Base-by-base conservation (phyloP, 2,888 invertebrate genomes). In the Pachycephus smyrnensis region DNA sequence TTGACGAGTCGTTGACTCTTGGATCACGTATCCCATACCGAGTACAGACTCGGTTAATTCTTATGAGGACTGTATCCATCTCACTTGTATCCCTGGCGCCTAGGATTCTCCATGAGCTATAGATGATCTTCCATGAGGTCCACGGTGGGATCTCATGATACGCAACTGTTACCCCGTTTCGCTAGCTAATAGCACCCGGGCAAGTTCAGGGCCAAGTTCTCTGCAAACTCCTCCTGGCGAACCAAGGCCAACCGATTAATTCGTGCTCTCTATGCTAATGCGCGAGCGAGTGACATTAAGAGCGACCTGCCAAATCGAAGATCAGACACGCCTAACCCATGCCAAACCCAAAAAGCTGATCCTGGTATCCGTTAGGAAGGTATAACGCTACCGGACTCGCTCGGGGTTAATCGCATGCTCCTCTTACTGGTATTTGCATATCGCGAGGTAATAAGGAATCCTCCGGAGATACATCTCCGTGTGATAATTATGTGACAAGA, bases 151-250 rank as follows among this genome's bases (percentile, higher is more conserved):
- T 55, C 55, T 55, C 9, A 23, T 2, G 55, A 55, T 9, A 15
- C 23, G 55, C 55, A 55, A 55, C 55, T 55, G 55, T 55, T 55
- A 55, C 55, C 55, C 55, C 55, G 55, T 55, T 55, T 55, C 55
- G 9, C 55, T 55, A 23, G 55, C 55, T 55, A 55, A 55, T 23
- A 23, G 55, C 55, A 9, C 55, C 9, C 77, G 79, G 85, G 82
- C 87, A 90, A 90, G 89, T 89, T 89, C 89, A 90, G 85, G 89
- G 89, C 86, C 89, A 85, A 55, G 55, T 83, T 85, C 85, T 87
- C 79, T 80, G 82, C 82, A 84, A 78, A 79, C 82, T 86, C 82
- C 83, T 55, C 73, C 84, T 81, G 83, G 78, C 78, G 82, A 82
- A 82, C 83, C 84, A 83, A 84, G 84, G 85, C 82, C 82, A 83